phyloP scores from a whole-genome alignment of 2,113 vertebrate genomes.

The Tetrao urogallus region DNA sequence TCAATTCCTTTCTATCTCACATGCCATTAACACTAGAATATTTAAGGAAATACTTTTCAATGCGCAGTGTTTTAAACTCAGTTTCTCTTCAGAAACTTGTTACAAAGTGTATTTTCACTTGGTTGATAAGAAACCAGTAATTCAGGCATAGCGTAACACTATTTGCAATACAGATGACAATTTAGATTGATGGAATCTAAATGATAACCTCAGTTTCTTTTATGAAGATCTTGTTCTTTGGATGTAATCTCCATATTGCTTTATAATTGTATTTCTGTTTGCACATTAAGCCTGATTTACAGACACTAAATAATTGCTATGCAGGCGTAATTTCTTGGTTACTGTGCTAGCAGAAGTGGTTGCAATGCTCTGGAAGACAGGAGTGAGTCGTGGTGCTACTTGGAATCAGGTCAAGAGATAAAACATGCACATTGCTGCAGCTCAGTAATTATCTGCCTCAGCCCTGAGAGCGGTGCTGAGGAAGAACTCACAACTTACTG shows the following conservation, averaged over 20 bases:
- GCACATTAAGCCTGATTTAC: background rate
- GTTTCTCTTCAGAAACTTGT: background rate
- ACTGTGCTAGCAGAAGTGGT: background rate
- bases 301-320: background rate
- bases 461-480: background rate
- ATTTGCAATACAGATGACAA: background rate
- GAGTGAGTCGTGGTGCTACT: background rate
- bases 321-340: background rate
- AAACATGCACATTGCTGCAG: background rate
- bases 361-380: background rate
- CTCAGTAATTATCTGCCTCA: background rate
- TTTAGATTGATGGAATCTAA: background rate
- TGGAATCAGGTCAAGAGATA: background rate
- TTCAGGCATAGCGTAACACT: background rate
- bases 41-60: background rate
- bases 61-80: background rate
- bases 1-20: background rate
- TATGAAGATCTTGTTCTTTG: background rate
- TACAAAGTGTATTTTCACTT: background rate
- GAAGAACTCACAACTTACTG: background rate
- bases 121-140: background rate
- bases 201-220: background rate
- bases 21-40: background rate
- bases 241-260: background rate
- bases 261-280: background rate